Conservation (phyloP, 2,113 vertebrate genomes). For the Melospiza melodia region DNA sequence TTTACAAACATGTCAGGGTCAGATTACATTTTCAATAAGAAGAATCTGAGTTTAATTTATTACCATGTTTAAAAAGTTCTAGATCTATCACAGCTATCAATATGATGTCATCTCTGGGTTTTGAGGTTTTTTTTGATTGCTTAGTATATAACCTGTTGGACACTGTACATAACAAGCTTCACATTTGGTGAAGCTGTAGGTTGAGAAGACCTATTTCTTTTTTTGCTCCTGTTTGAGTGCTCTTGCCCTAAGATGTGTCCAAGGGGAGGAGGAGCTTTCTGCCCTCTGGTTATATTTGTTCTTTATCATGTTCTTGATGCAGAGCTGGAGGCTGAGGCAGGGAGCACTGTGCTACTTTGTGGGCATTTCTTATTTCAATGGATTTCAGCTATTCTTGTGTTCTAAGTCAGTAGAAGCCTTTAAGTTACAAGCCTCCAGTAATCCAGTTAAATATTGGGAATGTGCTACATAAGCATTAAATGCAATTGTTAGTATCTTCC, state of each 20-base stretch:
- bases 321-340: not conserved
- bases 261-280: not conserved
- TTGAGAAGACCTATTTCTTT: not conserved
- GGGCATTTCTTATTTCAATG: not conserved
- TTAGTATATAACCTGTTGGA: not conserved
- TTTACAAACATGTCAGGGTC: not conserved
- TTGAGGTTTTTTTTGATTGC: not conserved
- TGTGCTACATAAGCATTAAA: slow-evolving; percentile 30
- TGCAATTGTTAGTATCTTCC: not conserved
- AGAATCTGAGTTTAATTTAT: not conserved
- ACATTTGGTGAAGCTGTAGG: not conserved
- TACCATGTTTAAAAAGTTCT: not conserved
- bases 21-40: not conserved
- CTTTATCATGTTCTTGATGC: not conserved
- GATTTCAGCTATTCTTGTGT: not conserved
- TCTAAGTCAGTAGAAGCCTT: slow-evolving; percentile 10
- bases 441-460: not conserved
- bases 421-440: not conserved
- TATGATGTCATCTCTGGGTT: not conserved
- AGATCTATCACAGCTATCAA: not conserved
- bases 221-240: not conserved
- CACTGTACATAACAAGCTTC: not conserved
- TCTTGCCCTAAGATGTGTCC: not conserved
- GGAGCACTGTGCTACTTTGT: not conserved
- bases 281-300: not conserved